These are phyloP conservation scores for Galerucella nymphaeae DNA, from an alignment of 2,888 invertebrate species.

Conservation along the genomic window DNA sequence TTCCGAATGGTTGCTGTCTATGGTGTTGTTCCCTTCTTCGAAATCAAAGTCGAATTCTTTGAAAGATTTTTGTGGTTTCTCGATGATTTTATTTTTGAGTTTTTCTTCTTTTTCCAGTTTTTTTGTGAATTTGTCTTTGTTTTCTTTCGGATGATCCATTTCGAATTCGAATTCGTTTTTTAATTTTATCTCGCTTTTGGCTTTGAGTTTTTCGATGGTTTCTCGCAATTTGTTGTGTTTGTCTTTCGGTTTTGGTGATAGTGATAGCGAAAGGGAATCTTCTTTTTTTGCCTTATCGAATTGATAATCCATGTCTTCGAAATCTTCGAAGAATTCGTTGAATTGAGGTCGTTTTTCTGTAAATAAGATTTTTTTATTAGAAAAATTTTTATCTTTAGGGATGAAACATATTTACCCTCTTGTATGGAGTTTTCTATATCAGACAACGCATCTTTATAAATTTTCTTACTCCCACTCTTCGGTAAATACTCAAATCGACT, in stretches of 20 bases:
- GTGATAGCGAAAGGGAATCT: conserved; percentile 31
- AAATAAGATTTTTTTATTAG: conserved; percentile 14
- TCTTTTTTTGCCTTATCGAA: conserved; percentile 45
- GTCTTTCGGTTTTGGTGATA: conserved; percentile 59
- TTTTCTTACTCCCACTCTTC: conserved; percentile 45
- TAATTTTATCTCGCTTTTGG: conserved; percentile 71
- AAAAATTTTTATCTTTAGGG: background rate
- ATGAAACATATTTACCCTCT: conserved; percentile 43
- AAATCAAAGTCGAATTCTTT: conserved; percentile 53
- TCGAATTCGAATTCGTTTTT: conserved; percentile 54
- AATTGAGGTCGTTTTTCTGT: conserved; percentile 53
- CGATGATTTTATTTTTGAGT: conserved; percentile 45
- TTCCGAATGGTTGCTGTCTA: conserved; percentile 55
- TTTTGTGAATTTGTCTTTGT: conserved; percentile 51
- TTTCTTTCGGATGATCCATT: conserved; percentile 57
- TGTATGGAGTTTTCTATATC: conserved; percentile 49
- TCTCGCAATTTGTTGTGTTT: conserved; percentile 63
- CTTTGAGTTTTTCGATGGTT: conserved; percentile 74
- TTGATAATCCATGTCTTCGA: conserved; percentile 41
- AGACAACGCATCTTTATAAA: conserved; percentile 38
- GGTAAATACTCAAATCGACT: conserved; percentile 50
- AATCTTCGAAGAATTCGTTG: conserved; percentile 54
- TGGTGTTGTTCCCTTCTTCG: conserved; percentile 54
- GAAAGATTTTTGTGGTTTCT: conserved; percentile 48
- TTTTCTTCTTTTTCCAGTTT: conserved; percentile 56